A percentile compares a stretch with the other conserved stretches of the same genome.
phyloP scores from a whole-genome alignment of 2,797 vertebrate genomes.

The Pyrrhura leucotis region DNA sequence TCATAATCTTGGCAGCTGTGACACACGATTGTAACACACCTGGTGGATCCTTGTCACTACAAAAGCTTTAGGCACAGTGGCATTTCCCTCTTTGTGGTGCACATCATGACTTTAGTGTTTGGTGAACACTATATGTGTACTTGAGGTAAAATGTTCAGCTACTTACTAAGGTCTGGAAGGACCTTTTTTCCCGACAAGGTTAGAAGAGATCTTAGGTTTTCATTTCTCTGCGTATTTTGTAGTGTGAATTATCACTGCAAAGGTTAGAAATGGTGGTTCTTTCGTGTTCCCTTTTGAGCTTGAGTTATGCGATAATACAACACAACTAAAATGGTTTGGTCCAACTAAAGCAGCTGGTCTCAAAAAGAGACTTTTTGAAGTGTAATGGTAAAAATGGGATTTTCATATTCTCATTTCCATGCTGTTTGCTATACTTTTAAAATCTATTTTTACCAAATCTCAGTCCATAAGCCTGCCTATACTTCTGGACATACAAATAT shows the following conservation, averaged over 20 bases:
- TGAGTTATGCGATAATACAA: accelerated
- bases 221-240: neutral
- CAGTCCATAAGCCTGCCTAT: neutral
- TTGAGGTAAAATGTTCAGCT: neutral
- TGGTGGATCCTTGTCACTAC: neutral
- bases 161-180: neutral
- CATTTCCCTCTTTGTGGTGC: neutral
- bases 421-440: neutral
- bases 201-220: neutral
- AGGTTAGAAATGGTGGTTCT: neutral
- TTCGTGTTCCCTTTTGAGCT: neutral
- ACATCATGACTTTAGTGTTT: neutral
- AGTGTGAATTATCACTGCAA: neutral
- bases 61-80: neutral
- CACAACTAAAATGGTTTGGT: neutral
- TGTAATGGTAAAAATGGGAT: neutral
- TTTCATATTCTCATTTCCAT: neutral
- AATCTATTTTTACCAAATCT: neutral
- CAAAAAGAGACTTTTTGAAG: neutral
- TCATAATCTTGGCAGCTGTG: neutral
- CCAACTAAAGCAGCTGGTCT: neutral
- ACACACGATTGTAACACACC: accelerated
- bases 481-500: neutral
- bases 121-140: neutral
- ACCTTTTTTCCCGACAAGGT: neutral